Evolutionary conservation across 1,140 invertebrate genomes (phyloP).

Genomic region (Dolichoris vasculosae): DNA sequence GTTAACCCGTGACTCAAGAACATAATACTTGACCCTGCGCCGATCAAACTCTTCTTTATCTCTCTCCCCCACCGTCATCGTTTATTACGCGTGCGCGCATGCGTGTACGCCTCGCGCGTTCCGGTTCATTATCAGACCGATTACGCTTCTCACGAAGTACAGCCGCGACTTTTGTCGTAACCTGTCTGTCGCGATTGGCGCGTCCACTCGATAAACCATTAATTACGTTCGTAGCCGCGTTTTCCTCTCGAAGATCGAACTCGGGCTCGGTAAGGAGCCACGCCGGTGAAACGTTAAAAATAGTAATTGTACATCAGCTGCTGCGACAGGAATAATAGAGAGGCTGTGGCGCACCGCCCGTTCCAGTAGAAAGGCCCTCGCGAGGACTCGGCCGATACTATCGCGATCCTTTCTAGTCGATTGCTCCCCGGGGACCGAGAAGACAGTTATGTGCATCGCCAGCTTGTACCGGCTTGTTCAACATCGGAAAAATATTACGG

Average conservation of each 20-base stretch:
- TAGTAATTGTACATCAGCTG: slow-evolving; percentile 44
- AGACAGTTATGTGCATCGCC: slow-evolving; percentile 46
- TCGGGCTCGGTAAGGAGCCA: not conserved
- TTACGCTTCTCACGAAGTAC: not conserved
- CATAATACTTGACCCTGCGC: slow-evolving; percentile 51
- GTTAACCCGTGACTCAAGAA: slow-evolving; percentile 56
- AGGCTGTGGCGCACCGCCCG: not conserved
- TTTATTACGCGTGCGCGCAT: not conserved
- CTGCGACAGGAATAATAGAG: slow-evolving; percentile 39
- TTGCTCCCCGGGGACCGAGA: slow-evolving; percentile 30
- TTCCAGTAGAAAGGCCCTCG: not conserved
- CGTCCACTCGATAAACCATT: slow-evolving; percentile 46
- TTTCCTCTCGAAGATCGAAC: not conserved
- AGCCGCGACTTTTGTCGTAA: not conserved
- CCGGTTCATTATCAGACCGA: not conserved
- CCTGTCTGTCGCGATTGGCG: not conserved
- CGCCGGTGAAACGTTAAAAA: slow-evolving; percentile 38
- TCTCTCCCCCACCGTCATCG: slow-evolving; percentile 40
- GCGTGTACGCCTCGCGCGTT: not conserved
- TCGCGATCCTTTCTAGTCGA: slow-evolving; percentile 51
- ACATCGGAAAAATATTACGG: slow-evolving; percentile 29
- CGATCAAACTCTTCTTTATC: slow-evolving; percentile 53
- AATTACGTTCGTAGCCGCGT: slow-evolving; percentile 4
- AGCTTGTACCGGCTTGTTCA: slow-evolving; percentile 11
- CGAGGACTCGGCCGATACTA: slow-evolving; percentile 9